These are phyloP conservation scores for Pithys albifrons DNA, from an alignment of 2,113 vertebrate genomes.

Conservation along the genomic window DNA sequence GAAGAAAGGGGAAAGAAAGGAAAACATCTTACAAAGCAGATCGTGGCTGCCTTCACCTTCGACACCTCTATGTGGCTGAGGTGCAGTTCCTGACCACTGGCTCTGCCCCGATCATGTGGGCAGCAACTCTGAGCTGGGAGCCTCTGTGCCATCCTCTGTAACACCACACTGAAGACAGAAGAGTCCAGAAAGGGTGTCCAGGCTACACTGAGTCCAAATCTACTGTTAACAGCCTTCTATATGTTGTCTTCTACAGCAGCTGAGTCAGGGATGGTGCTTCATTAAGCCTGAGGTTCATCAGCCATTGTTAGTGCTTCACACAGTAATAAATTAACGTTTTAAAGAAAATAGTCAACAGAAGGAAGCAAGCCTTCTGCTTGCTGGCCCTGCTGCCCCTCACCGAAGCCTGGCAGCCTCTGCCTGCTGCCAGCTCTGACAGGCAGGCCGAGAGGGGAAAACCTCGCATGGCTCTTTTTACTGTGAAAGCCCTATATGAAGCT, in stretches of 20 bases:
- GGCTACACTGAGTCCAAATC: background rate
- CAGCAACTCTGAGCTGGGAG: background rate
- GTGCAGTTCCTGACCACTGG: background rate
- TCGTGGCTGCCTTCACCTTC: background rate
- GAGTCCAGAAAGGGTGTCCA: background rate
- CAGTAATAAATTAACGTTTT: background rate
- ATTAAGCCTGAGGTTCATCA: background rate
- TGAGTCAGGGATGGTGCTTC: background rate
- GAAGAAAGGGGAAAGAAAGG: background rate
- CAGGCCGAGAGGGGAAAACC: background rate
- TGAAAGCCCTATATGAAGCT: constrained; percentile 29
- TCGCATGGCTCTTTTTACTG: background rate
- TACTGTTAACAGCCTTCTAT: background rate
- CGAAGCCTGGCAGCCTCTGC: background rate
- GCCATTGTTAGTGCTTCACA: background rate
- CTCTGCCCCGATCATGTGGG: background rate
- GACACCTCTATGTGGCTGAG: background rate
- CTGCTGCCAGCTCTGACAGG: background rate
- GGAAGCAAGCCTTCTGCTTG: background rate
- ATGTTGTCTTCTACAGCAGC: background rate
- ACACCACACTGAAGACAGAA: background rate
- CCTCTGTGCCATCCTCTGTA: background rate
- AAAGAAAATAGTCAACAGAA: background rate
- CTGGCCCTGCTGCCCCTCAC: background rate
- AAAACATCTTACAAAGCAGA: background rate